phyloP scores from a whole-genome alignment of 1,140 invertebrate species.

The Meloidogyne floridensis region DNA sequence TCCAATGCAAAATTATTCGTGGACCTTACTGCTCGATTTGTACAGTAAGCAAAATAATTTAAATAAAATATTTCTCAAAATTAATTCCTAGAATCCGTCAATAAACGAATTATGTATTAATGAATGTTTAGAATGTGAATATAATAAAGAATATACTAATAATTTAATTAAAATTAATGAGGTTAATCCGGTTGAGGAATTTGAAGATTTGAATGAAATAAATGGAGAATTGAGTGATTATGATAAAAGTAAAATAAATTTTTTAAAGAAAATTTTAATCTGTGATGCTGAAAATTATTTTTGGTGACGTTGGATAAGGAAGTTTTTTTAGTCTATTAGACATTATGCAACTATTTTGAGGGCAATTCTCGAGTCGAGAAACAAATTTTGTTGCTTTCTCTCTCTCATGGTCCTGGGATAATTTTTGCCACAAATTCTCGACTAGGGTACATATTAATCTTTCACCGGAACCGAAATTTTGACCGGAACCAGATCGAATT shows the following conservation, averaged over 20 bases:
- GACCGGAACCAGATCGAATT: too few species aligned
- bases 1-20: background rate
- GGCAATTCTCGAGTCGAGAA: too few species aligned
- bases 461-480: too few species aligned
- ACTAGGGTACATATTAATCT: too few species aligned
- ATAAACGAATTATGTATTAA: conserved; percentile 6
- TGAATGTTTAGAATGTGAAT: background rate
- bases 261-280: too few species aligned
- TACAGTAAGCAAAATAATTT: background rate
- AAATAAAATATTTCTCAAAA: background rate
- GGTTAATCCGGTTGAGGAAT: background rate
- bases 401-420: too few species aligned
- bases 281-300: too few species aligned
- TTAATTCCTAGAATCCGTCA: background rate
- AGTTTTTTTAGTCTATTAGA: too few species aligned
- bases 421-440: too few species aligned
- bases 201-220: background rate
- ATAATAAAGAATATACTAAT: background rate
- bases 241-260: background rate
- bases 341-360: too few species aligned
- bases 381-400: too few species aligned
- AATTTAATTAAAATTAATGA: background rate
- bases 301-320: too few species aligned
- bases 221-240: background rate
- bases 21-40: background rate